phyloP scores from a whole-genome alignment of 2,113 vertebrate species.

The Oxyruncus cristatus region DNA sequence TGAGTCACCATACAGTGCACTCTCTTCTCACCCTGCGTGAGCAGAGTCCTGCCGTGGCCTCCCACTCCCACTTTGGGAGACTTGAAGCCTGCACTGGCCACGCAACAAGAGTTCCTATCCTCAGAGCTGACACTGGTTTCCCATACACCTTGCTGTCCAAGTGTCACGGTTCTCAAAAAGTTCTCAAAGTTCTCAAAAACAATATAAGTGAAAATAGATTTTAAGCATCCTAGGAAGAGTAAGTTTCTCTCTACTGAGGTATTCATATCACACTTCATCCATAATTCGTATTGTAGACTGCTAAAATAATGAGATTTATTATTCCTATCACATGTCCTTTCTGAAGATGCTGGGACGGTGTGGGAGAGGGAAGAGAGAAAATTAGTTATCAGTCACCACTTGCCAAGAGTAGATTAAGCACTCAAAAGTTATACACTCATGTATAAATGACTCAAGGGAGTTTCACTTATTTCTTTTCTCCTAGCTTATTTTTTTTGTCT shows the following conservation, averaged over 20 bases:
- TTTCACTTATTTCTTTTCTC: neutral
- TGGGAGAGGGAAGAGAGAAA: neutral
- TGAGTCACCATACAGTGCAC: rapidly evolving
- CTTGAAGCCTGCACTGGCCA: neutral
- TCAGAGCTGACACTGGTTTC: neutral
- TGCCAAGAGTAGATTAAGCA: neutral
- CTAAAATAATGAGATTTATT: neutral
- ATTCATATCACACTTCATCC: neutral
- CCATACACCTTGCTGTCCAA: neutral
- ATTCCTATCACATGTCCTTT: neutral
- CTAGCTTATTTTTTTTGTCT: neutral
- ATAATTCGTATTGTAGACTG: neutral
- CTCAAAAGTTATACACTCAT: neutral
- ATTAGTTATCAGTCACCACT: neutral
- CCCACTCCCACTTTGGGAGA: neutral
- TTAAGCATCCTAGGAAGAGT: neutral
- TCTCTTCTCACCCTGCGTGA: neutral
- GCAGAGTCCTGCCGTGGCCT: neutral
- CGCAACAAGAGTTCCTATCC: neutral
- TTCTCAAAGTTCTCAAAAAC: neutral
- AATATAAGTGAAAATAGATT: neutral
- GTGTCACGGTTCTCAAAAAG: neutral
- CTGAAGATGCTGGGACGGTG: neutral
- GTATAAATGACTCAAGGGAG: neutral
- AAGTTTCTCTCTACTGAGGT: neutral